Evolutionary conservation across 2,888 invertebrate species (phyloP).

Genomic region (Rhorus exstirpatorius): DNA sequence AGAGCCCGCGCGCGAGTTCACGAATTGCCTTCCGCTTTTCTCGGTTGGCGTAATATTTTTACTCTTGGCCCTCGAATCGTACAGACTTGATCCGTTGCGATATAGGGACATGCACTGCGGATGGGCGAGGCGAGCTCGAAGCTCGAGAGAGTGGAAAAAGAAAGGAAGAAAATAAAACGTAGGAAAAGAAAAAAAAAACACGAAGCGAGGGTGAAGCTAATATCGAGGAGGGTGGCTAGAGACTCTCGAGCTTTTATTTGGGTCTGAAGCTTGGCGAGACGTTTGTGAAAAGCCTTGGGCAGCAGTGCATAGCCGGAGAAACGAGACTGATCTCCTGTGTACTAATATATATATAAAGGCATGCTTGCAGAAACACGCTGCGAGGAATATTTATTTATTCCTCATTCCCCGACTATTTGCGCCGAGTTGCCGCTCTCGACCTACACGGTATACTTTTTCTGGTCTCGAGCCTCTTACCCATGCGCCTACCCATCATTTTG

Average conservation of each 20-base stretch:
- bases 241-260: conserved; percentile 62
- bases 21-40: conserved; percentile 51
- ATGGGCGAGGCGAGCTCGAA: conserved; percentile 37
- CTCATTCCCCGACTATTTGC: conserved; percentile 54
- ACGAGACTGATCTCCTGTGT: conserved; percentile 65
- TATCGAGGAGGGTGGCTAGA: conserved; percentile 69
- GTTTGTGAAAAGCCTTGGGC: conserved; percentile 61
- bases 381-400: conserved; percentile 70
- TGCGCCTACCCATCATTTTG: conserved; percentile 22
- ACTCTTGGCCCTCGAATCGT: conserved; percentile 55
- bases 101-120: conserved; percentile 54
- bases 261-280: conserved; percentile 63
- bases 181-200: conserved; percentile 42
- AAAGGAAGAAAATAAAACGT: conserved; percentile 65
- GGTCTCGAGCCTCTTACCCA: conserved; percentile 17
- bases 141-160: conserved; percentile 65
- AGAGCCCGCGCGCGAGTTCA: conserved; percentile 45
- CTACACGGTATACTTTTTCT: conserved; percentile 25
- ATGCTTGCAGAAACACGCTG: conserved; percentile 61
- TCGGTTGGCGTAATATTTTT: conserved; percentile 61
- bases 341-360: conserved; percentile 62
- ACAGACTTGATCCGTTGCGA: conserved; percentile 47
- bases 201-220: conserved; percentile 70
- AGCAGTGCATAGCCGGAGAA: conserved; percentile 47
- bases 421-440: conserved; percentile 24